Evolutionary conservation across 2,888 invertebrate genomes (phyloP).

Genomic region (Coremacera marginata): DNA sequence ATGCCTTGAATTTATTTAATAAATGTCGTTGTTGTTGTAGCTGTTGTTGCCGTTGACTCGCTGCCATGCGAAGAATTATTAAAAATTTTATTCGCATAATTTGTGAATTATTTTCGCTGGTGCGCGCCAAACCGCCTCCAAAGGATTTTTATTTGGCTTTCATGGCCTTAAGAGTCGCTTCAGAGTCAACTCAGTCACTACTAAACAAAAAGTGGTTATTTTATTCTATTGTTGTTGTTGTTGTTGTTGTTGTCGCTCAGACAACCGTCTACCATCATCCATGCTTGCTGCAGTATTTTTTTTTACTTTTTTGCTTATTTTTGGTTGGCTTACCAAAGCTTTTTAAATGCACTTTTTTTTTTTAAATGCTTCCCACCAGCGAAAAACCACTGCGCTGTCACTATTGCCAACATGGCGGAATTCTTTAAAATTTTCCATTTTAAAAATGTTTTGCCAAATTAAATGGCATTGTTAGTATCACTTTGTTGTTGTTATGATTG

Average conservation of each 20-base stretch:
- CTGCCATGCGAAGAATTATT: constrained; percentile 63
- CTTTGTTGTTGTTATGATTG: not conserved
- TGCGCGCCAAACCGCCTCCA: constrained; percentile 58
- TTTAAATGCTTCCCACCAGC: not conserved
- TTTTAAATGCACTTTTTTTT: not conserved
- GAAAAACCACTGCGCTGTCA: not conserved
- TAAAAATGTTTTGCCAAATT: not conserved
- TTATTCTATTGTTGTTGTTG: constrained; percentile 24
- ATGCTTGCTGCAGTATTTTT: not conserved
- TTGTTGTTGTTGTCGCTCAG: constrained; percentile 45
- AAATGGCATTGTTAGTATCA: not conserved
- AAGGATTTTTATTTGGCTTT: constrained; percentile 37
- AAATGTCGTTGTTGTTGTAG: constrained; percentile 50
- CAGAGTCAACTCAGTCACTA: not conserved
- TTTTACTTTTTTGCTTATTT: not conserved
- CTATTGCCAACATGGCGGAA: constrained; percentile 17
- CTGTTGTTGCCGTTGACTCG: constrained; percentile 52
- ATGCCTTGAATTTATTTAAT: constrained; percentile 40
- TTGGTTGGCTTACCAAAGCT: not conserved
- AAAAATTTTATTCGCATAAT: constrained; percentile 69
- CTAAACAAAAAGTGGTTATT: not conserved
- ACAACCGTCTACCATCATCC: constrained; percentile 43
- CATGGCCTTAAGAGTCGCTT: not conserved
- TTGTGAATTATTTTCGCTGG: constrained; percentile 66
- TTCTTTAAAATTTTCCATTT: constrained; percentile 12